Evolutionary conservation across 2,113 vertebrate genomes (phyloP).

Genomic region (Nothocercus julius): DNA sequence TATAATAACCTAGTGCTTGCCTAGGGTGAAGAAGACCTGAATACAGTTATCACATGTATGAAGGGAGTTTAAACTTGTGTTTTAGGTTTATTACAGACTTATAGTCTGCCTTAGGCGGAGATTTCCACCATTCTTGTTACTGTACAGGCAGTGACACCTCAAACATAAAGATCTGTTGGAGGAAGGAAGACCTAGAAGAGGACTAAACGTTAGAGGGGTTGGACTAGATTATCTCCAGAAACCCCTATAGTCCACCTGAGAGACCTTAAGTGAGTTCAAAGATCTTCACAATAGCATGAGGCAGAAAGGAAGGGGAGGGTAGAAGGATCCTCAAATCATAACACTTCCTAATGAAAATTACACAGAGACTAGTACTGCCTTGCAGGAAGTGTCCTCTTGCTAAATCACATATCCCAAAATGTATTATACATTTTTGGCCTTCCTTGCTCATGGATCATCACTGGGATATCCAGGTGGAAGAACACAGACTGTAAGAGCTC

Average conservation of each 20-base stretch:
- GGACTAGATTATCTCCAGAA: no score
- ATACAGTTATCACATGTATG: neutral
- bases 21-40: rapidly evolving
- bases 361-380: neutral
- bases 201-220: no score
- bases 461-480: neutral
- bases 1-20: neutral
- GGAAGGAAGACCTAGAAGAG: neutral
- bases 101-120: neutral
- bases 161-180: neutral
- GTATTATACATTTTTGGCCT: neutral
- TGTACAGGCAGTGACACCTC: neutral
- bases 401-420: neutral
- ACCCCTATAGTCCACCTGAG: neutral
- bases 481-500: neutral
- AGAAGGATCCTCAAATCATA: neutral
- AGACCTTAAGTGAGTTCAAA: neutral
- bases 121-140: neutral
- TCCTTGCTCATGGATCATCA: neutral
- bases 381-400: neutral
- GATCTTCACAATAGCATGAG: neutral
- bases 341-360: neutral
- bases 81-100: neutral
- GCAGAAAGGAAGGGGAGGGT: neutral
- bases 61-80: neutral